These are phyloP conservation scores for Eumacrocentrus americanus DNA, from an alignment of 2,888 invertebrate genomes.

Conservation along the genomic window DNA sequence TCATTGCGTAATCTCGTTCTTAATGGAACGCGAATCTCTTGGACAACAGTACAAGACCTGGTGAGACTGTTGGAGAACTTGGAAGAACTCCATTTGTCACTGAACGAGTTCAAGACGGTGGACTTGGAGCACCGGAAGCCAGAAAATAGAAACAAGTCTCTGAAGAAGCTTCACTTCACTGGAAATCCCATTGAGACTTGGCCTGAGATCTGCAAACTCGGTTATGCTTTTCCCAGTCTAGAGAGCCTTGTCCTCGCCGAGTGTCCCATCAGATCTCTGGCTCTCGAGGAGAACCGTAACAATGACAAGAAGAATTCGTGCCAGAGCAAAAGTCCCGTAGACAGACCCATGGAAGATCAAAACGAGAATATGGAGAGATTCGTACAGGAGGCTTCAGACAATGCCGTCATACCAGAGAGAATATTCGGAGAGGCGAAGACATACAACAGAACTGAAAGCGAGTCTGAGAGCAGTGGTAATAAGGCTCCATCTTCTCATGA, in stretches of 20 bases:
- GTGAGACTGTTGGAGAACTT: constrained; percentile 78
- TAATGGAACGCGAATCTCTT: constrained; percentile 86
- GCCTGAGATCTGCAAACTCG: constrained; percentile 83
- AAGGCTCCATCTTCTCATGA: constrained; percentile 56
- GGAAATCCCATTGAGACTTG: constrained; percentile 86
- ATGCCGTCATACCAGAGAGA: constrained; percentile 12
- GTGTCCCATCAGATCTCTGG: constrained; percentile 73
- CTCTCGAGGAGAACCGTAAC: constrained; percentile 44
- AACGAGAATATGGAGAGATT: constrained; percentile 32
- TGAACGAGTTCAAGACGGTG: constrained; percentile 85
- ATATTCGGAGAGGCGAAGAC: constrained; percentile 51
- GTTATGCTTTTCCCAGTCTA: constrained; percentile 83
- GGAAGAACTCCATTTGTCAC: constrained; percentile 90
- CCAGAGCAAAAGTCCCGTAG: constrained; percentile 14
- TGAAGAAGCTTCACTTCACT: constrained; percentile 85
- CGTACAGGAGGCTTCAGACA: constrained; percentile 19
- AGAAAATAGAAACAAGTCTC: constrained; percentile 67
- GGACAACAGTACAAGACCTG: constrained; percentile 80
- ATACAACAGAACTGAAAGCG: constrained; percentile 66
- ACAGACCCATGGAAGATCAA: constrained; percentile 35
- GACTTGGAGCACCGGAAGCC: constrained; percentile 64
- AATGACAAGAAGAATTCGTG: constrained; percentile 27
- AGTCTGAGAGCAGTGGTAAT: constrained; percentile 63
- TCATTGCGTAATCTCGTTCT: constrained; percentile 75
- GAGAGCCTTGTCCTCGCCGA: constrained; percentile 86